Percentiles rank a stretch among this genome's conserved stretches.
Conservation (phyloP, 2,113 vertebrate species). For the Phylloscopus trochiloides region DNA sequence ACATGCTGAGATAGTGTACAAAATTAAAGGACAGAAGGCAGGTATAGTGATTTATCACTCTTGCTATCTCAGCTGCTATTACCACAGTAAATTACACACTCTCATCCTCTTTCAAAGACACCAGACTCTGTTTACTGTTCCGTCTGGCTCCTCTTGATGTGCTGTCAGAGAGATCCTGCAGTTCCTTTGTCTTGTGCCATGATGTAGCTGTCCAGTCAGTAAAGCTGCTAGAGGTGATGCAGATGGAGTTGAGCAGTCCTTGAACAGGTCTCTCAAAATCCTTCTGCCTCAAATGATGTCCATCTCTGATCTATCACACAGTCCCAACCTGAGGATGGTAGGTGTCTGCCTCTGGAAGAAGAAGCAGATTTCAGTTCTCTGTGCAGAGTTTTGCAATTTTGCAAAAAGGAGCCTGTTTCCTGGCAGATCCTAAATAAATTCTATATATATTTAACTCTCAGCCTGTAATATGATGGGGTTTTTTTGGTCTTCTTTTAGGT, state of each 20-base stretch:
- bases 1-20: constrained; percentile 84
- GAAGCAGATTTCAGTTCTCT: neutral
- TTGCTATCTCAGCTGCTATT: neutral
- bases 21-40: constrained; percentile 85
- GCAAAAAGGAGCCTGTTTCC: neutral
- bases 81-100: neutral
- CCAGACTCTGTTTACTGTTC: neutral
- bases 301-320: neutral
- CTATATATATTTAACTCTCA: neutral
- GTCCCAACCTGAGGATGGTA: neutral
- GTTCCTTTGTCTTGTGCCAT: neutral
- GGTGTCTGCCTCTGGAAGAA: neutral
- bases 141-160: neutral
- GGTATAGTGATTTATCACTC: constrained; percentile 71
- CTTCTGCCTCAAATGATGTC: neutral
- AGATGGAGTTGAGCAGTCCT: neutral
- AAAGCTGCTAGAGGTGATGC: neutral
- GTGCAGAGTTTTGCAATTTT: neutral
- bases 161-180: neutral
- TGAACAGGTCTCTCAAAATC: neutral
- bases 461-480: neutral
- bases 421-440: neutral
- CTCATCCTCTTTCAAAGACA: neutral
- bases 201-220: neutral
- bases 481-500: constrained; percentile 52